Conservation (phyloP, 64 coral and sea anemone genomes). For the Montipora cactus region DNA sequence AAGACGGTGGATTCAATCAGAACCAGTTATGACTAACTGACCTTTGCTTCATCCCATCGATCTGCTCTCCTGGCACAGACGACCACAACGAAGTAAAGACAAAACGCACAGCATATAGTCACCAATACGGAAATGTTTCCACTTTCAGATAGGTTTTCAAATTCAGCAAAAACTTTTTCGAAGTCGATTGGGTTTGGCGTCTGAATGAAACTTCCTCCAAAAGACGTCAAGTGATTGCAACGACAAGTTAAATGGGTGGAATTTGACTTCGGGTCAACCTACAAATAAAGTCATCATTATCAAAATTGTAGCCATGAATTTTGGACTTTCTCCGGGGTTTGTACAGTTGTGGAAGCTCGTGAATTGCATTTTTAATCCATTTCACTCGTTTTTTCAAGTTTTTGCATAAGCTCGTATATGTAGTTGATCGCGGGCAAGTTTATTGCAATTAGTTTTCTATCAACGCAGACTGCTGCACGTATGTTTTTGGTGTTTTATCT, state of each 20-base stretch:
- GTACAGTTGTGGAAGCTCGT: no score
- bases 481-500: no score
- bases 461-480: no score
- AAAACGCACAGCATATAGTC: conserved; percentile 17
- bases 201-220: conserved; percentile 33
- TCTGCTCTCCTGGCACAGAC: conserved; percentile 45
- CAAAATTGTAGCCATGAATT: no score
- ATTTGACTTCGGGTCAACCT: conserved; percentile 37
- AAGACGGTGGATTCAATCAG: no score
- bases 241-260: neutral
- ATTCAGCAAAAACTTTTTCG: conserved; percentile 37
- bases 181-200: conserved; percentile 47
- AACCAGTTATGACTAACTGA: neutral
- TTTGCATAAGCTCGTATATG: no score
- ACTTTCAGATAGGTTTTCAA: conserved; percentile 22
- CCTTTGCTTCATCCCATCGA: conserved; percentile 23
- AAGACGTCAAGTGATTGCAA: conserved; percentile 59
- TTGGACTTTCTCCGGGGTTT: no score
- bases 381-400: no score
- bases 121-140: conserved; percentile 46
- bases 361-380: no score
- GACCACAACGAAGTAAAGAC: conserved; percentile 15
- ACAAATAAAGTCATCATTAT: neutral
- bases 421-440: no score
- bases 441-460: no score